Base-by-base conservation (phyloP, 2,888 invertebrate genomes). In the Chorisops tibialis region DNA sequence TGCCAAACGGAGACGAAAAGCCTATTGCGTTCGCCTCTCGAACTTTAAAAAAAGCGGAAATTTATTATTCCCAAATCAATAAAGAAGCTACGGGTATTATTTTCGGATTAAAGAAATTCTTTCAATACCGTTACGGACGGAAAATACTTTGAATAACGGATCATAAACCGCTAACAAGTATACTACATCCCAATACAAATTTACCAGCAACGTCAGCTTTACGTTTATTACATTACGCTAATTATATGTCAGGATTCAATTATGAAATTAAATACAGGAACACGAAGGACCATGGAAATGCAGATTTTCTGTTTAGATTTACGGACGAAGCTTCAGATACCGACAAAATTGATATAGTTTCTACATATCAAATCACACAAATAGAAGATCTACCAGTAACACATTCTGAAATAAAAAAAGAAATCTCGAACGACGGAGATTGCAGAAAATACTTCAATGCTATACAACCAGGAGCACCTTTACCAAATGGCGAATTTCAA, bases 101-200 rank as follows among this genome's bases (percentile, higher is more conserved):
- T 14, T 77, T 66, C 51, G 73, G 70, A 5, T 68, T 75, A 3
- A 67, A 69, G 30, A 70, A 70, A 63, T 79, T 78, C 63, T 70
- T 72, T 54, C 67, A 71, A 5, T 79, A 72, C 63, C 30, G 75
- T 2, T 72, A 68, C 65, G 77, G 75, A 4, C 61, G 72, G 4
- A 63, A 69, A 4, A 78, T 79, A 65, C 69, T 66, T 0, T 63
- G 77, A 11, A 24, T 68, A 12, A 76, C 74, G 2, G 74, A 75
- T 64, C 70, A 74, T 61, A 67, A 72, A 56, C 74, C 77, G 1
- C 48, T 68, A 18, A 19, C 62, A 5, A 63, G 66, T 64, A 71
- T 73, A 45, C 71, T 72, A 63, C 68, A 69, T 63, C 45, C 58
- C 0, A 59, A 58, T n/a, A 63, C 61, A 18, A 48, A 54, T 0